These are phyloP conservation scores for Diaprepes abbreviatus DNA, from an alignment of 2,888 invertebrate genomes.

Conservation along the genomic window DNA sequence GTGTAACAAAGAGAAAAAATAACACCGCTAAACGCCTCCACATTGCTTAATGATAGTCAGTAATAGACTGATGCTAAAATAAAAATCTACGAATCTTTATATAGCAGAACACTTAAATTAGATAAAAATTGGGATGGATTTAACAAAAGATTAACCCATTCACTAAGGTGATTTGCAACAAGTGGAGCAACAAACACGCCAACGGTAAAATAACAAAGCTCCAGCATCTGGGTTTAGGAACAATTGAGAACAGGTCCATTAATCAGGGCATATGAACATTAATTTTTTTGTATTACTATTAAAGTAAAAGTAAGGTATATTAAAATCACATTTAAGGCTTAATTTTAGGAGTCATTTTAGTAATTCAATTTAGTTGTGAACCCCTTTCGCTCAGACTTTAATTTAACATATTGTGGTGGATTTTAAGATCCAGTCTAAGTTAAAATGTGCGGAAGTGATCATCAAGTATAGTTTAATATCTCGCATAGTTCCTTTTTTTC, in stretches of 20 bases:
- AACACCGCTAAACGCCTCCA: not conserved
- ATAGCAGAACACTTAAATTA: conserved; percentile 30
- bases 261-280: conserved; percentile 12
- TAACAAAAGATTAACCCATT: conserved; percentile 32
- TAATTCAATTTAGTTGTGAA: conserved; percentile 1
- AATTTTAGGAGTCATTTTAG: conserved; percentile 37
- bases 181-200: conserved; percentile 43
- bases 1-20: conserved; percentile 10
- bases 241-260: conserved; percentile 30
- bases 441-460: conserved; percentile 15
- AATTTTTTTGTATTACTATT: conserved; percentile 14
- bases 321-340: conserved; percentile 24
- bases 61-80: conserved; percentile 17
- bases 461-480: conserved; percentile 1
- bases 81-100: conserved; percentile 33
- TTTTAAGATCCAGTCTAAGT: conserved; percentile 10
- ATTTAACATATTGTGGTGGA: conserved; percentile 9
- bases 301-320: conserved; percentile 41
- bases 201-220: conserved; percentile 39
- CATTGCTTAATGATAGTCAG: conserved; percentile 13
- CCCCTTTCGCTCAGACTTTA: conserved; percentile 23
- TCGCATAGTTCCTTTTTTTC: not conserved
- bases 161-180: conserved; percentile 32
- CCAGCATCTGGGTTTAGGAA: conserved; percentile 38
- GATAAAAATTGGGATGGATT: conserved; percentile 33